phyloP scores from a whole-genome alignment of 2,113 vertebrate genomes.

The Pituophis catenifer region DNA sequence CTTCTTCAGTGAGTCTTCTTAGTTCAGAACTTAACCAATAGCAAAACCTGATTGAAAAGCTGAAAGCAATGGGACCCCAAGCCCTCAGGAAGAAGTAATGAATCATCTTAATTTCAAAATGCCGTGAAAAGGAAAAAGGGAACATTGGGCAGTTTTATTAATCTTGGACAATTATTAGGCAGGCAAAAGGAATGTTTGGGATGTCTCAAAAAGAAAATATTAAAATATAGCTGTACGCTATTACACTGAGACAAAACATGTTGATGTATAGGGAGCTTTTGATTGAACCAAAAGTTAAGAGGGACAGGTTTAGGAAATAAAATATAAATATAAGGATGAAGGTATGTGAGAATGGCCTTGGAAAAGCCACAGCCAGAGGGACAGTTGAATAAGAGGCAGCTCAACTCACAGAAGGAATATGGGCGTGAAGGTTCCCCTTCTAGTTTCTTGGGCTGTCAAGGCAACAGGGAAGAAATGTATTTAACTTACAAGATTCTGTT shows the following conservation, averaged over 20 bases:
- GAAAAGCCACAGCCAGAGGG: not conserved
- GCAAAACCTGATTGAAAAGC: not conserved
- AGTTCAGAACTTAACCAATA: not conserved
- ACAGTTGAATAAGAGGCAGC: not conserved
- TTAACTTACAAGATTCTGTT: not conserved
- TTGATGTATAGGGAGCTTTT: not conserved
- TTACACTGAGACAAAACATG: not conserved
- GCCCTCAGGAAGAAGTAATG: not conserved
- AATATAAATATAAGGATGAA: not conserved
- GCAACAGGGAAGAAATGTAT: not conserved
- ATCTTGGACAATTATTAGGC: not conserved
- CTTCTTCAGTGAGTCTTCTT: too few species aligned
- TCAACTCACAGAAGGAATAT: not conserved
- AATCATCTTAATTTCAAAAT: not conserved
- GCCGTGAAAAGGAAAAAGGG: not conserved
- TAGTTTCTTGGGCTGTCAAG: not conserved
- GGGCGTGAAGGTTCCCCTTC: not conserved
- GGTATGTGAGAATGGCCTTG: not conserved
- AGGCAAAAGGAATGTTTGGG: not conserved
- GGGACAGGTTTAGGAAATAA: not conserved
- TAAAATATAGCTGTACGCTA: not conserved
- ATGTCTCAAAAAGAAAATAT: not conserved
- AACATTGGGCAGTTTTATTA: not conserved
- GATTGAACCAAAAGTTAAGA: not conserved
- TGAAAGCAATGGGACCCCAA: not conserved